Base-by-base conservation (phyloP, 2,113 vertebrate species). In the Daboia siamensis region DNA sequence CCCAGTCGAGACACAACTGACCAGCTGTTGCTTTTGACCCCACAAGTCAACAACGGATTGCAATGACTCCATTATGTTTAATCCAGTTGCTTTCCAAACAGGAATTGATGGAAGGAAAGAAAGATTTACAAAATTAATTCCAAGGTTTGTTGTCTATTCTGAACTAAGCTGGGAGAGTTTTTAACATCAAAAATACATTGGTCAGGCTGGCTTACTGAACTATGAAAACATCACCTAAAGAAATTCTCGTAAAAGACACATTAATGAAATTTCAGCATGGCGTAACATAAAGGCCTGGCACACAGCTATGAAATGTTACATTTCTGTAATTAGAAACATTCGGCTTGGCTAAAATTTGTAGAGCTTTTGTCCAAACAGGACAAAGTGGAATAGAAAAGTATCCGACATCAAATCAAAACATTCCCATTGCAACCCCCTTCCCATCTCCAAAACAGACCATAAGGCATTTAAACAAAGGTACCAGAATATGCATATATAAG, bases 331-430 rank as follows among this genome's bases (percentile, higher is more conserved):
- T 88, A 64, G 46, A 91, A 93, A 91, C 86, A 89, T 89, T 96
- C 93, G 86, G 89, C 95, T 95, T 96, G 85, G 91, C 90, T 95
- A 91, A 94, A 93, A 91, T 93, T 92, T 94, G 93, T 92, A 87
- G 94, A 94, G 93, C n/a, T 94, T 90, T 55, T 95, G 95, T 96
- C 96, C 94, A 96, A 94, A 97, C 74, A 96, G 93, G 54, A 44
- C 84, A 54, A 93, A 90, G 87, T 94, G 88, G 61, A 93, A 93
- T 1, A 86, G 91, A 96, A 97, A 96, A 93, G 44, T 87, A 33
- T 93, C n/a, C 55, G 86, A 94, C 24, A 84, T 52, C 86, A 91
- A 85, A 91, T 88, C 90, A 89, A 91, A 93, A 86, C 55, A 91
- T 56, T 64, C 46, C 80, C 29, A 29, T 61, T 86, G 29, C 46